Evolutionary conservation across 2,113 vertebrate genomes (phyloP), one percentile per base, ranked within the genome.

Genomic region (Bagarius yarrelli): DNA sequence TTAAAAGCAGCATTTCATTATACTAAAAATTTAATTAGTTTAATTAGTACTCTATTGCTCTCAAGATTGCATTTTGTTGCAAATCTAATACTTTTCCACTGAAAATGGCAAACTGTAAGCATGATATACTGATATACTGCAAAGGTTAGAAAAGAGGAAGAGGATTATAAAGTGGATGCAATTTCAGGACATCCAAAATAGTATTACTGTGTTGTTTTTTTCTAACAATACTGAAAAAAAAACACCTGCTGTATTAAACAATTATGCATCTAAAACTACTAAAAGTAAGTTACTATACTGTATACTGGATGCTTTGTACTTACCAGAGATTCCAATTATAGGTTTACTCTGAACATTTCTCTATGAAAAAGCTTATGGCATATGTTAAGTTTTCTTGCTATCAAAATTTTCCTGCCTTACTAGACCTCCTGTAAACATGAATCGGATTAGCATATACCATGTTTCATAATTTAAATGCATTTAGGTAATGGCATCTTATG

Each of bases 401-500:
- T 47, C 4, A 27, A 52, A 30, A 6, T 19, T 27, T 32, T 63
- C 27, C 13, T 32, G 15, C 13, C 60, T 5, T 4, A 32, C 27
- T 3, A 40, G n/a, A n/a, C n/a, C n/a, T 50, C 69, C 55, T 36
- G 63, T 67, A 53, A 80, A 60, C 73, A 59, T 23, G 27, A 21
- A 8, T 44, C n/a, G 30, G 16, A 73, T 40, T 16, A 78, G 32
- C 27, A 79, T 16, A 30, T 80, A 72, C 23, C 19, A 23, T n/a
- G 57, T 50, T 18, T 77, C 66, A 59, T 30, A 67, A 79, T 25
- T 76, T 23, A 34, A 0, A 25, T 50, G 66, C 30, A 27, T 78
- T 53, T 66, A 44, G 18, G 66, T 44, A 79, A 72, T 59, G 64
- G 50, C 83, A 61, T 59, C 50, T 56, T 82, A 36, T 72, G 71